Evolutionary conservation across 2,797 vertebrate genomes (phyloP).

Genomic region (Lindbergichthys nudifrons): DNA sequence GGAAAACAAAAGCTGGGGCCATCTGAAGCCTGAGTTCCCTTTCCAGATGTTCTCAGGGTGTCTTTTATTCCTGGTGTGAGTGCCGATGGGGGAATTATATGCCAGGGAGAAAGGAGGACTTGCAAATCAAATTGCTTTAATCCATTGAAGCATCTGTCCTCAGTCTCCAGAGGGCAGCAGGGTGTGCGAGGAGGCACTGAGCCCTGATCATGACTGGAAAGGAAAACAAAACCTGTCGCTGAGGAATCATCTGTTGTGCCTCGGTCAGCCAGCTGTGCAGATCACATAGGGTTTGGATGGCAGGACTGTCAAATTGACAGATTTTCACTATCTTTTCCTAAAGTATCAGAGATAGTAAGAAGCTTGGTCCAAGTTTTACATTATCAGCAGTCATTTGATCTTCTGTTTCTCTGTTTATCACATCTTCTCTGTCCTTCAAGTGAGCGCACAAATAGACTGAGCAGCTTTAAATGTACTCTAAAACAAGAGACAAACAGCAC

Average conservation of each 20-base stretch:
- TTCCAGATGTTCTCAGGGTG: slow-evolving; percentile 67
- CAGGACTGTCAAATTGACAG: slow-evolving; percentile 35
- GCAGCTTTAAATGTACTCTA: slow-evolving; percentile 35
- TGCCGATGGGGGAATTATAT: slow-evolving; percentile 40
- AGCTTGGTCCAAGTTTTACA: slow-evolving; percentile 48
- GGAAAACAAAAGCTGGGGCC: slow-evolving; percentile 57
- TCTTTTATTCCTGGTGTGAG: slow-evolving; percentile 59
- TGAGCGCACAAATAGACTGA: background rate
- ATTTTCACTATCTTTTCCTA: background rate
- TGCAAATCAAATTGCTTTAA: slow-evolving; percentile 76
- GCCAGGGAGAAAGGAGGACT: slow-evolving; percentile 52
- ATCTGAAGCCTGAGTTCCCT: slow-evolving; percentile 40
- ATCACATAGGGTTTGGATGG: slow-evolving; percentile 31
- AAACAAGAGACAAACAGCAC: slow-evolving; percentile 11
- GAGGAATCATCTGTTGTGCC: slow-evolving; percentile 46
- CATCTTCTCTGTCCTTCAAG: slow-evolving; percentile 7
- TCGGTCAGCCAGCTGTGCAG: slow-evolving; percentile 59
- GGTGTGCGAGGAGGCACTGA: slow-evolving; percentile 41
- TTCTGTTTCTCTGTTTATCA: slow-evolving; percentile 15
- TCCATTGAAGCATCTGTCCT: slow-evolving; percentile 73
- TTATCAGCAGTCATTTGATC: slow-evolving; percentile 46
- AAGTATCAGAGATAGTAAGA: slow-evolving; percentile 37
- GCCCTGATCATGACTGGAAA: slow-evolving; percentile 56
- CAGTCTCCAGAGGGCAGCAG: slow-evolving; percentile 65
- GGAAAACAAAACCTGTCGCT: slow-evolving; percentile 66